phyloP scores from a whole-genome alignment of 2,797 vertebrate genomes.

The Etheostoma perlongum region DNA sequence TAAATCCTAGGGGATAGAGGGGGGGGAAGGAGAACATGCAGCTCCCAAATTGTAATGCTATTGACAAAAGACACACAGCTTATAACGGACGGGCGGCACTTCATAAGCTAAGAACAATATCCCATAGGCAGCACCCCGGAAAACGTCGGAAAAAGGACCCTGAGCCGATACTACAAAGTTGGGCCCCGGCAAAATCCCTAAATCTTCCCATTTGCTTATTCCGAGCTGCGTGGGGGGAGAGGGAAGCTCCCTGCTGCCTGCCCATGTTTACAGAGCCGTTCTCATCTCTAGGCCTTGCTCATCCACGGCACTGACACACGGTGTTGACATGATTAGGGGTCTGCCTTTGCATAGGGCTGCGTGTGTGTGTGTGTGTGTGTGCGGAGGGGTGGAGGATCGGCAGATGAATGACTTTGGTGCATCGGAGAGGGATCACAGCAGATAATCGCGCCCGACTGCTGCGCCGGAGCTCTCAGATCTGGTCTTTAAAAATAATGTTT shows the following conservation, averaged over 20 bases:
- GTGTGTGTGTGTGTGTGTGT: slow-evolving; percentile 26
- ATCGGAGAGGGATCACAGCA: slow-evolving; percentile 82
- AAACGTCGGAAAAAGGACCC: slow-evolving; percentile 69
- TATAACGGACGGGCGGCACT: slow-evolving; percentile 70
- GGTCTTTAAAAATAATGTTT: slow-evolving; percentile 87
- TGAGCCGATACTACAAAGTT: slow-evolving; percentile 80
- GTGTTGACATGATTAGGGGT: slow-evolving; percentile 81
- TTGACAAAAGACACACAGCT: slow-evolving; percentile 78
- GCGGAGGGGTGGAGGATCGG: slow-evolving; percentile 62
- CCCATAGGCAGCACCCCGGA: slow-evolving; percentile 73
- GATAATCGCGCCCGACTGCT: slow-evolving; percentile 85
- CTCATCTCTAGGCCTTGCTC: slow-evolving; percentile 81
- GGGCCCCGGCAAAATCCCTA: slow-evolving; percentile 81
- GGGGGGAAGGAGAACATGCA: background rate
- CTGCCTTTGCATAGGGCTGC: slow-evolving; percentile 74
- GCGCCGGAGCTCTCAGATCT: slow-evolving; percentile 80
- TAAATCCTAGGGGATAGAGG: slow-evolving; percentile 52
- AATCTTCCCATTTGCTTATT: slow-evolving; percentile 83
- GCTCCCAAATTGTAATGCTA: slow-evolving; percentile 71
- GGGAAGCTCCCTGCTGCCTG: slow-evolving; percentile 73
- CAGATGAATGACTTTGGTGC: slow-evolving; percentile 86
- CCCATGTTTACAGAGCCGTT: slow-evolving; percentile 81
- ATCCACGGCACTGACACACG: slow-evolving; percentile 80
- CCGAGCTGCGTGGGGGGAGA: slow-evolving; percentile 55
- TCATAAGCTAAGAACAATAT: slow-evolving; percentile 82